Conservation (phyloP, 1,140 invertebrate genomes). For the Lasaia peninsularis region DNA sequence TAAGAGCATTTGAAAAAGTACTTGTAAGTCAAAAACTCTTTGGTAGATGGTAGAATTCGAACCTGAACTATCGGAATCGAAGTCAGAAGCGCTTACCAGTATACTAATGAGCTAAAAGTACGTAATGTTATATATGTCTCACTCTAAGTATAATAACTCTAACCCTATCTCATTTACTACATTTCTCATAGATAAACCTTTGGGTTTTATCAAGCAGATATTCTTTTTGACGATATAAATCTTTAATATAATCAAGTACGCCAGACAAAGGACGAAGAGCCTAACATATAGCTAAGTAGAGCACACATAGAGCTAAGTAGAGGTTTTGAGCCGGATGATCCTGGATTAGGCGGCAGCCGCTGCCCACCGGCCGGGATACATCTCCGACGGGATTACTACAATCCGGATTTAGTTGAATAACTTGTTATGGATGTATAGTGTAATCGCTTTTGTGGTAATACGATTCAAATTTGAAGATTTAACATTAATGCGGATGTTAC, state of each 20-base stretch:
- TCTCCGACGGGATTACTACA: conserved; percentile 56
- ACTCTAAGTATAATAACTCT: too few relatives aligned
- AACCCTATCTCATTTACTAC: too few relatives aligned
- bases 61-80: too few relatives aligned
- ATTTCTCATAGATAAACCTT: too few relatives aligned
- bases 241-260: background rate
- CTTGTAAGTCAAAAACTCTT: too few relatives aligned
- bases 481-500: background rate
- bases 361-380: conserved; percentile 55
- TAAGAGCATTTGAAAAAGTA: too few relatives aligned
- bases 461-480: conserved; percentile 18
- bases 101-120: too few relatives aligned
- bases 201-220: background rate
- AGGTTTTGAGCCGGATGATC: conserved; percentile 51
- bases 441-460: conserved; percentile 40
- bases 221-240: background rate
- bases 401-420: conserved; percentile 68
- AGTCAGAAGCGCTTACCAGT: too few relatives aligned
- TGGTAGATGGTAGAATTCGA: too few relatives aligned
- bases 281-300: conserved; percentile 18
- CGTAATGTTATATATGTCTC: too few relatives aligned
- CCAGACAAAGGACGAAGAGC: conserved; percentile 8
- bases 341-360: conserved; percentile 54
- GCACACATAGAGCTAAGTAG: conserved; percentile 46
- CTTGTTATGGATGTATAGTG: conserved; percentile 42